Base-by-base conservation (phyloP, 2,888 invertebrate genomes). In the Asteroscopus sphinx region DNA sequence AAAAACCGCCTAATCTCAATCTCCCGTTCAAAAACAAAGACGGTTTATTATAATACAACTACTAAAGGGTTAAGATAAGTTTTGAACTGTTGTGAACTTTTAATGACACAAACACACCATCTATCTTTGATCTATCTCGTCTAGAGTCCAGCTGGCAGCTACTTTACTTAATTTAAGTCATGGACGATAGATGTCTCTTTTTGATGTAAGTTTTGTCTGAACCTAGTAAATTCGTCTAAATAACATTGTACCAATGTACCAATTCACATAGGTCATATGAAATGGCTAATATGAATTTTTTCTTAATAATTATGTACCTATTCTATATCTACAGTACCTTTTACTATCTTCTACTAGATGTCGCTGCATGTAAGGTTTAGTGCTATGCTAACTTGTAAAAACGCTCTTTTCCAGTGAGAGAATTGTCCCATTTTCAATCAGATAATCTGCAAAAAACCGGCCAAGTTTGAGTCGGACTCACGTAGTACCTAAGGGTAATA, bases 141-240 rank as follows among this genome's bases (percentile, higher is more conserved):
- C 8, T 26, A 8, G 17, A 17, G 9, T 36, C 37, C 12, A 32
- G 17, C 6, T n/a, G 42, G 33, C 12, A 32, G 17, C 6, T n/a
- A 39, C 9, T 12, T 32, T 39, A 42, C 17, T 39, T 66, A 64
- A 51, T 52, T 16, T 37, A 36, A n/a, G 12, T 11, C 13, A 30
- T 48, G 0, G 39, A 8, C 70, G 44, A 69, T 11, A 66, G 66
- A 66, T 66, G 66, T 66, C 66, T 69, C 66, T 66, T 56, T 33
- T 44, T 40, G 1, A 51, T 17, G 35, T 16, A 32, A 30, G 0
- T 42, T 33, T 37, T 17, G 12, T 32, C 17, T 25, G n/a, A 15
- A 40, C 12, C 7, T 21, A 21, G 4, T 21, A 6, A 21, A 21
- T 6, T 21, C 4, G 6, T 21, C 21, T 21, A 21, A n/a, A 4